These are phyloP conservation scores for Hermetia illucens DNA, from an alignment of 1,140 invertebrate genomes.

Conservation along the genomic window DNA sequence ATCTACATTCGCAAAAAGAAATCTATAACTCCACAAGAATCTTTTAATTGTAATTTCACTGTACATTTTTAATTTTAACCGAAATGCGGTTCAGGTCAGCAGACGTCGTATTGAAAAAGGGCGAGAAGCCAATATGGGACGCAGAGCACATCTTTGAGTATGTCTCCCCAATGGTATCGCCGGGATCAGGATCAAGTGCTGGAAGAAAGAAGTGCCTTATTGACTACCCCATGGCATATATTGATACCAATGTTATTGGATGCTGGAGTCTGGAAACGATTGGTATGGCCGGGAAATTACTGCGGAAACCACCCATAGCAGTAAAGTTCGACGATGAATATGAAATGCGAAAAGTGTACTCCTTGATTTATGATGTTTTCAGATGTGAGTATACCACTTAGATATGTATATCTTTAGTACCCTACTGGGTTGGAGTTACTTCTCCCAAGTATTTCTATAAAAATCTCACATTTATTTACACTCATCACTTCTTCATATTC, in stretches of 20 bases:
- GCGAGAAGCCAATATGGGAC: neutral
- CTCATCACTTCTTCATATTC: no score
- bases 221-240: slow-evolving; percentile 13
- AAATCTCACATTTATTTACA: no score
- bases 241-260: slow-evolving; percentile 12
- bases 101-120: neutral
- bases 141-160: neutral
- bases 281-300: slow-evolving; percentile 41
- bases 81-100: no score
- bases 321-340: slow-evolving; percentile 50
- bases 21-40: no score
- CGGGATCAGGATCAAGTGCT: neutral
- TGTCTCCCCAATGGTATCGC: slow-evolving; percentile 2
- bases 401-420: neutral
- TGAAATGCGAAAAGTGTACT: slow-evolving; percentile 61
- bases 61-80: no score
- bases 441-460: no score
- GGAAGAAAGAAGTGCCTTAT: slow-evolving; percentile 10
- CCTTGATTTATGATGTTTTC: slow-evolving; percentile 62
- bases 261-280: slow-evolving; percentile 37
- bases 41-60: no score
- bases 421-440: no score
- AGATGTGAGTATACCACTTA: slow-evolving; percentile 42
- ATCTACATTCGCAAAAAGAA: no score
- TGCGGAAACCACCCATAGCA: slow-evolving; percentile 35